Base-by-base conservation (phyloP, 2,888 invertebrate genomes). In the Sesia bembeciformis region DNA sequence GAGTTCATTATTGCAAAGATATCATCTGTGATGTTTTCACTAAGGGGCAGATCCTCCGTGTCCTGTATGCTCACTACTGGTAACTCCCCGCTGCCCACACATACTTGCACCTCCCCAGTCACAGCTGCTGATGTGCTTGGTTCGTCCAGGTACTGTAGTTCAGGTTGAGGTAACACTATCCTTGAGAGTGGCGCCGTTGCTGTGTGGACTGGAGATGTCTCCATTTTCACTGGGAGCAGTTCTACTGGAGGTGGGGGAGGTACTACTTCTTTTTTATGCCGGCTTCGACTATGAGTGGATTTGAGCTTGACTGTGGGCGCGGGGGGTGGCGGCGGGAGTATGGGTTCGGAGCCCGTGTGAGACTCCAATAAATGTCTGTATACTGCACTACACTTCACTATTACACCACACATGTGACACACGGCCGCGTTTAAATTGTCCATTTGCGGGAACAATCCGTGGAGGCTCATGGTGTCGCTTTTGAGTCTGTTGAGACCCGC, bases 381-480 rank as follows among this genome's bases (percentile, higher is more conserved):
- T 54, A 94, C 92, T 53, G 95, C 95, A 77, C 94, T 93, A 66
- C 94, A 94, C 84, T 95, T 95, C 66, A 95, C 92, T 72, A 93
- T 92, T 62, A 93, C 92, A 62, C 93, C 93, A 78, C 96, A 96
- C 76, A 93, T 90, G 79, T 94, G 94, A 81, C 96, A 96, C 65
- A 95, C 92, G 58, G 95, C 94, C 58, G 94, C 92, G 74, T 93
- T 93, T 66, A 95, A 92, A 59, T 92, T 91, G 81, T 95, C 95
- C 80, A 93, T 91, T 69, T 94, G 94, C 39, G 96, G 96, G 69
- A 94, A 94, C 67, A 94, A 90, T 52, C 95, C 95, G 79, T 94
- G 95, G 56, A 95, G 91, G 64, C 92, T 91, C 92, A 95, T 95
- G 76, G 93, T 93, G 81, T 91, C 82, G 61, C 78, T 74, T 58